Base-by-base conservation (phyloP, 2,113 vertebrate species). In the Tachysurus fulvidraco region DNA sequence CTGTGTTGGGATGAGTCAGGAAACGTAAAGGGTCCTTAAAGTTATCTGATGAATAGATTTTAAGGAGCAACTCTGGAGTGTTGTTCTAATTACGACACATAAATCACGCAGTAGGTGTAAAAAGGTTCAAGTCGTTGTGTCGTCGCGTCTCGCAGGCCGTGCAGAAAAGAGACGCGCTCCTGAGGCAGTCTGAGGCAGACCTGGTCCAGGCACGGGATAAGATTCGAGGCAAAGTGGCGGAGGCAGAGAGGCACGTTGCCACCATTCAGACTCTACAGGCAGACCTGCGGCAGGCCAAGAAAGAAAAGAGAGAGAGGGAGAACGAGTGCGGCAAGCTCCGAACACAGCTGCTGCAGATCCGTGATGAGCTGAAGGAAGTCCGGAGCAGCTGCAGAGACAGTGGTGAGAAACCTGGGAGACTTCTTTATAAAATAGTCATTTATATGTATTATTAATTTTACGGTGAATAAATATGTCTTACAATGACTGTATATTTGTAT, bases 141-240 rank as follows among this genome's bases (percentile, higher is more conserved):
- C 59, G 73, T 5, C 36, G 17, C 44, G 30, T 73, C 19, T 11
- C 4, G 13, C 86, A 95, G 95, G 88, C 92, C 23, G 88, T 94
- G 83, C 92, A 93, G 89, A 93, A 92, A 84, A 91, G 93, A 44
- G 91, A 93, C 0, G 82, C 91, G 25, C 92, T 91, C 83, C 87
- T 95, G 64, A 88, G 90, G 0, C 91, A 92, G 85, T 90, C 93
- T 0, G 93, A 94, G 87, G 90, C 88, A 2, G 93, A 95, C 82
- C 90, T 94, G 83, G 5, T 91, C 13, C 92, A 93, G 73, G 89
- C 91, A 55, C 92, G 88, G 82, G 86, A 83, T 16, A 83, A 76
- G 57, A 88, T 95, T 62, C 85, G 86, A 85, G 90, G 92, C 77
- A 92, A 90, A 71, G 88, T 88, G 21, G 73, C 71, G n/a, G 93